Percentiles rank a stretch among this genome's conserved stretches.
These are phyloP conservation scores for Ibycter americanus DNA, from an alignment of 2,797 vertebrate species.

Conservation along the genomic window DNA sequence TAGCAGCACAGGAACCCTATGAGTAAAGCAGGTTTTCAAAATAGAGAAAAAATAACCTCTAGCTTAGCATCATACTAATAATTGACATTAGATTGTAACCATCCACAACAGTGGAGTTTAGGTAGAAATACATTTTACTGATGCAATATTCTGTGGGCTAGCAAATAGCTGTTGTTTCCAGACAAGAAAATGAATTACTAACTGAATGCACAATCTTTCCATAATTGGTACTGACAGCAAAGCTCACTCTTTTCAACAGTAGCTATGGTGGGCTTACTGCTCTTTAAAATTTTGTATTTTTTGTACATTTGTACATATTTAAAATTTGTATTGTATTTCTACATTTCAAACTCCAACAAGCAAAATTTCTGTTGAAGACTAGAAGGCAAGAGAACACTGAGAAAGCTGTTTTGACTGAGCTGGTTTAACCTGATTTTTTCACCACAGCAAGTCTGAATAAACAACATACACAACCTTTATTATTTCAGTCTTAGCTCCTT, in stretches of 20 bases:
- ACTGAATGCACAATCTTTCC: neutral
- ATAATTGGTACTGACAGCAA: neutral
- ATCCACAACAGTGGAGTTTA: neutral
- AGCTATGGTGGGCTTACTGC: neutral
- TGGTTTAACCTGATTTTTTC: neutral
- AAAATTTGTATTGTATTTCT: neutral
- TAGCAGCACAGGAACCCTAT: neutral
- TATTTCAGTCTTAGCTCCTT: neutral
- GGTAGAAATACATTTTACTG: neutral
- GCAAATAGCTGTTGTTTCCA: neutral
- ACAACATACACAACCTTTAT: neutral
- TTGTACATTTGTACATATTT: too few relatives aligned
- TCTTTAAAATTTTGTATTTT: neutral
- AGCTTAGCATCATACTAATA: neutral
- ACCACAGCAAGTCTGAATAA: neutral
- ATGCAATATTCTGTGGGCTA: neutral
- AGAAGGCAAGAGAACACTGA: neutral
- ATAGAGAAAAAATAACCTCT: neutral
- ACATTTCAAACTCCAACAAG: neutral
- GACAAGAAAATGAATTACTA: neutral
- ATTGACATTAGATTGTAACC: neutral
- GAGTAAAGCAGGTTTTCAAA: neutral
- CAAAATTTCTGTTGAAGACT: neutral
- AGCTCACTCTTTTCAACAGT: neutral
- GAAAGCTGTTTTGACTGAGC: neutral